Conservation (phyloP, 1,140 invertebrate genomes). For the Sogatella furcifera region DNA sequence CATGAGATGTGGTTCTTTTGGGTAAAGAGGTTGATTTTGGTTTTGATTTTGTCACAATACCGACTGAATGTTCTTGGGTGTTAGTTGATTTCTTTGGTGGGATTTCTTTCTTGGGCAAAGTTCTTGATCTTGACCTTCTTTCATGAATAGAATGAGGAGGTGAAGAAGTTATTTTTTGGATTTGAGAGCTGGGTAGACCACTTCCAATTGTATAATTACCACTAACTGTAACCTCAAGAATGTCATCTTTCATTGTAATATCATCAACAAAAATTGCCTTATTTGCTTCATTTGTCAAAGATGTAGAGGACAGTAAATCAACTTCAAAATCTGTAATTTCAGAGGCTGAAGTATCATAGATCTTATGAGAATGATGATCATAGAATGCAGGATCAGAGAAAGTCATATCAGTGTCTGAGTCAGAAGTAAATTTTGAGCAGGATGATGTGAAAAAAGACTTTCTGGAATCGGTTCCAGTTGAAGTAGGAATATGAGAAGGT, state of each 20-base stretch:
- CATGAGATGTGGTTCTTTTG: too few relatives aligned
- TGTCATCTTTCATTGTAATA: constrained; percentile 33
- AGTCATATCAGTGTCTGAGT: constrained; percentile 11
- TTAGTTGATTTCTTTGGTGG: background rate
- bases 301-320: background rate
- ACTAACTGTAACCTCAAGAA: constrained; percentile 32
- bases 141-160: background rate
- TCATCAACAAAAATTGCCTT: constrained; percentile 23
- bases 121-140: background rate
- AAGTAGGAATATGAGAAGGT: too few relatives aligned
- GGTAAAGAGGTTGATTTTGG: too few relatives aligned
- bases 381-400: background rate
- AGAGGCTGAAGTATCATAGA: constrained; percentile 1
- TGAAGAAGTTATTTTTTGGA: background rate
- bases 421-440: background rate
- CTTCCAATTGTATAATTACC: constrained; percentile 1
- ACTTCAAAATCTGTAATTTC: constrained; percentile 12
- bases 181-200: background rate
- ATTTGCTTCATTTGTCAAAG: background rate
- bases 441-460: too few relatives aligned
- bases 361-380: background rate
- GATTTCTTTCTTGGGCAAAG: background rate
- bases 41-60: too few relatives aligned
- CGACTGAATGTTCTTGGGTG: background rate
- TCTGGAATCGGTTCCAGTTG: too few relatives aligned